Percentiles rank a stretch among this genome's conserved stretches.
These are phyloP conservation scores for Harpalus rufipes DNA, from an alignment of 2,888 invertebrate species.

Conservation along the genomic window DNA sequence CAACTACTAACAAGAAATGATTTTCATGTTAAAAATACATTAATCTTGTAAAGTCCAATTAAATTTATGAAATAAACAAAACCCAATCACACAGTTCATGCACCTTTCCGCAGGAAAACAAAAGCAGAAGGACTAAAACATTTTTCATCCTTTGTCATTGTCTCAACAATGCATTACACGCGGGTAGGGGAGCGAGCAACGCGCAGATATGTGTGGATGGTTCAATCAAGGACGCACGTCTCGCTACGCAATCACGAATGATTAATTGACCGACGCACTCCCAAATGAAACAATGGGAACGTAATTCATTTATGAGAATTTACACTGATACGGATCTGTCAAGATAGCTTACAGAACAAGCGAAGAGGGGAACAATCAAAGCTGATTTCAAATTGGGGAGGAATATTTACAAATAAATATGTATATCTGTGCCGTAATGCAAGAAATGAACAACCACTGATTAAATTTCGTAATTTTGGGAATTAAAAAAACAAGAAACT, in stretches of 20 bases:
- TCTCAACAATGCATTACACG: constrained; percentile 13
- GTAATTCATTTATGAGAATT: constrained; percentile 43
- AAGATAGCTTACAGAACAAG: not conserved
- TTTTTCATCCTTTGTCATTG: constrained; percentile 37
- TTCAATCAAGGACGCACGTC: constrained; percentile 38
- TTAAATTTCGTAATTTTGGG: no score
- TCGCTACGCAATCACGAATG: constrained; percentile 24
- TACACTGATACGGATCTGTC: constrained; percentile 45
- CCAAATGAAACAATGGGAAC: constrained; percentile 21
- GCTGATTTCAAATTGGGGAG: not conserved
- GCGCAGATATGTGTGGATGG: not conserved
- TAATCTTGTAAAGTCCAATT: constrained; percentile 16
- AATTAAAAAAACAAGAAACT: no score
- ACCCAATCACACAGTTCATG: constrained; percentile 20
- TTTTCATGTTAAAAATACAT: constrained; percentile 8
- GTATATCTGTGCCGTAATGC: no score
- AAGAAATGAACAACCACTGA: no score
- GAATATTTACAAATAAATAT: no score
- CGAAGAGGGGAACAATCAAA: not conserved
- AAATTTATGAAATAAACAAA: constrained; percentile 20
- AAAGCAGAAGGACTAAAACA: not conserved
- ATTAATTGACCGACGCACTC: constrained; percentile 31
- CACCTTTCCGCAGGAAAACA: constrained; percentile 9
- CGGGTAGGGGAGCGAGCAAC: constrained; percentile 9
- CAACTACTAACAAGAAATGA: not conserved